Conservation (phyloP, 2,797 vertebrate species). For the Sarcoramphus papa region DNA sequence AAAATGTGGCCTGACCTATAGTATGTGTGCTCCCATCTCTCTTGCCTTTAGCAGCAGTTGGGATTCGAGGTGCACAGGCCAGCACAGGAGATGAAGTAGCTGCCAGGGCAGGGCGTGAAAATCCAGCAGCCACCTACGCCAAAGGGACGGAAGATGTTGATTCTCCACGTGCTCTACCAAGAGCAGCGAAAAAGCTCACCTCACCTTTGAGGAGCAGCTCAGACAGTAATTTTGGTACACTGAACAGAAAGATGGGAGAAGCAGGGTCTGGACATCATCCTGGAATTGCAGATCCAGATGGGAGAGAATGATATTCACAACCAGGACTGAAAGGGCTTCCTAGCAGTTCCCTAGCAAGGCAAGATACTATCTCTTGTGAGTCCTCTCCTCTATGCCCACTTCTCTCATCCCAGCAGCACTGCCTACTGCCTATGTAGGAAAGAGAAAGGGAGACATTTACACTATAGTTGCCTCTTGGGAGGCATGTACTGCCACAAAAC, state of each 20-base stretch:
- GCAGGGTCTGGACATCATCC: background rate
- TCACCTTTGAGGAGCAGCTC: background rate
- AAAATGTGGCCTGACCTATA: background rate
- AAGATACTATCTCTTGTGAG: background rate
- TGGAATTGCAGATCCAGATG: background rate
- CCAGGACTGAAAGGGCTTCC: background rate
- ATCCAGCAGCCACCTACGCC: background rate
- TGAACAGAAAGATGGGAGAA: background rate
- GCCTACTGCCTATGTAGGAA: background rate
- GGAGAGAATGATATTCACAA: background rate
- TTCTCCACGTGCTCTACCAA: background rate
- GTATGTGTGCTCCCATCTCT: background rate
- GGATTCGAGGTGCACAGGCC: background rate
- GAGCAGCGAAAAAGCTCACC: background rate
- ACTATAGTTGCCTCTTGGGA: background rate
- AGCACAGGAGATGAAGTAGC: background rate
- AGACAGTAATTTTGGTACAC: background rate
- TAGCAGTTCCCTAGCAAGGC: background rate
- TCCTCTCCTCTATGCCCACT: background rate
- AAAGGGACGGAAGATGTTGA: fast-evolving
- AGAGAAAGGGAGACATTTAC: background rate
- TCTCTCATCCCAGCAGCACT: background rate
- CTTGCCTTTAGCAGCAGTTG: background rate
- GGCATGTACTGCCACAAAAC: background rate
- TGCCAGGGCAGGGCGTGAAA: background rate